Base-by-base conservation (phyloP, 1,140 invertebrate genomes). In the Tyrophagus putrescentiae region DNA sequence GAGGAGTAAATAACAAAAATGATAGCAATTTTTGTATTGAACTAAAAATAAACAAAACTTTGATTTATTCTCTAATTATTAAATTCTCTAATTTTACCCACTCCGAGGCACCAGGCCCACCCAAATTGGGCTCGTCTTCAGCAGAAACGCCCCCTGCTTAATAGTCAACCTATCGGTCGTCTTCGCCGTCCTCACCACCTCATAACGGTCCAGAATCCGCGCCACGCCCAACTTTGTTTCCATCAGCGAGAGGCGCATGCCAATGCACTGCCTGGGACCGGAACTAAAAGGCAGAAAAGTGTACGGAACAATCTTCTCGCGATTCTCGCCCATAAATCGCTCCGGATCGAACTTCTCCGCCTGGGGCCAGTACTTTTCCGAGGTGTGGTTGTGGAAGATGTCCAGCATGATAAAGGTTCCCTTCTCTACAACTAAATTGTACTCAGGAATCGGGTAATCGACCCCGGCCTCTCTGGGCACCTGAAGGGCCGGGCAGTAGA, bases 211-310 rank as follows among this genome's bases (percentile, higher is more conserved):
- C 71, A 29, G 54, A 56, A 1, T 70, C 71, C 36, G 13, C 13
- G 36, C 53, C 1, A 64, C 45, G 39, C 42, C 54, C 29, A 64
- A 4, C 31, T 64, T 64, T 21, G 25, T 23, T 64, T 62, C 60
- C 13, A 48, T 62, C 4, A 64, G 60, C 6, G 60, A 60, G 53
- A 62, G 64, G n/a, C 60, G 59, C 60, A 64, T 63, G 6, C 60
- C 60, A 23, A 64, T 33, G 62, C 78, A 79, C 62, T 72, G 72
- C 29, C 76, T 64, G 3, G 76, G 77, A 11, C 78, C 78, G 16
- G 66, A 63, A n/a, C 78, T 77, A 66, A 79, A 80, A 4, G 77
- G 74, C 1, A 76, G 48, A 63, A 69, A 78, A 0, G 69, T 63
- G 33, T 70, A 69, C 4, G 70, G 68, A 21, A 72, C 41, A 16